Evolutionary conservation across 2,888 invertebrate genomes (phyloP), one percentile per base, ranked within the genome.

Genomic region (Campopleginae sp.): DNA sequence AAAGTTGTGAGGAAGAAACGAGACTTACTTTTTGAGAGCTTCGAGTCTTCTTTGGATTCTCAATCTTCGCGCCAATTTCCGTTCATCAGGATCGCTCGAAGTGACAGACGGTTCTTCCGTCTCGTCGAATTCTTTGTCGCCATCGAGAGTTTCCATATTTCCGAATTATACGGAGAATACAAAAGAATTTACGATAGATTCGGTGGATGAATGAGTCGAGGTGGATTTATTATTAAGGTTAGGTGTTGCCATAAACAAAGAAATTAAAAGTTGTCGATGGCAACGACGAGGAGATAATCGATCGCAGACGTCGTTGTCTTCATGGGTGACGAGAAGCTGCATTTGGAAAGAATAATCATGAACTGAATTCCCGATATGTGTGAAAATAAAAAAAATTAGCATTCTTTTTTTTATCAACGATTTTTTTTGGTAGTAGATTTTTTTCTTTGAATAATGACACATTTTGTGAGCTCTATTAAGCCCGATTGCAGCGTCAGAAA

Each of bases 41-140:
- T 96, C 95, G 86, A 95, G 94, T 85, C 96, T 94, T 81, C 95
- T 95, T 92, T 96, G 95, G 90, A 97, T 97, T 68, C 97, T 95
- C 72, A 96, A 92, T 84, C 95, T 94, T 81, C 97, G 95, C 0
- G 96, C 97, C 61, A 96, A 94, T 93, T 97, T 97, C 88, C 97
- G 94, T 92, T 97, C 97, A 70, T 95, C 94, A 10, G 96, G 95
- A 92, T 97, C 96, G 5, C 92, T 90, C 0, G 97, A 96, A 0
- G 94, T 95, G 46, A 96, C 94, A 88, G 95, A 95, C 1, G 96
- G 95, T 88, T 95, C 96, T 81, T 94, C 94, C 0, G 94, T 94
- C 8, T 94, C 94, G 33, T 89, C 88, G 65, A 89, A 88, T 38
- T 94, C 91, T 38, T 91, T 91, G 81, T 92, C 91, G 3, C 90